These are phyloP conservation scores for Drosophila subsilvestris DNA, from an alignment of 2,888 invertebrate genomes.

Conservation along the genomic window DNA sequence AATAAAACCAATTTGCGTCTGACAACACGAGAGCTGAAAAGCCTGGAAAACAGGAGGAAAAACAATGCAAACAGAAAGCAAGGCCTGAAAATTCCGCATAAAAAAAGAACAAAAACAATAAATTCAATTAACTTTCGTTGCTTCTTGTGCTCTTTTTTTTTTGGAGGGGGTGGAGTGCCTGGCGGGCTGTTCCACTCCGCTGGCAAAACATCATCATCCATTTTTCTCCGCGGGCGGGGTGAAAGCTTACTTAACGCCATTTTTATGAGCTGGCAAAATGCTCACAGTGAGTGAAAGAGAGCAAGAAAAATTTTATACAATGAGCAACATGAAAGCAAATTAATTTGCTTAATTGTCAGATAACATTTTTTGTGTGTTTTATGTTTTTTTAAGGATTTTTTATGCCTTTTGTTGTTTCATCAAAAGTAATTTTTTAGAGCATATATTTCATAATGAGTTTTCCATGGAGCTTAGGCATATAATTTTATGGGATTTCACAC, in stretches of 20 bases:
- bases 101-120: constrained; percentile 60
- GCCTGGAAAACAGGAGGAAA: not conserved
- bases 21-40: constrained; percentile 4
- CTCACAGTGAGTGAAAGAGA: not conserved
- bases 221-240: constrained; percentile 17
- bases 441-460: not conserved
- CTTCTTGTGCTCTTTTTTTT: constrained; percentile 60
- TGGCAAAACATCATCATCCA: constrained; percentile 32
- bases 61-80: constrained; percentile 13
- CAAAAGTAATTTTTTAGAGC: not conserved
- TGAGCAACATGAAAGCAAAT: constrained; percentile 37
- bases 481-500: not conserved
- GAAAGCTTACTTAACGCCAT: constrained; percentile 43
- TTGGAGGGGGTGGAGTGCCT: constrained; percentile 5
- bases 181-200: constrained; percentile 7
- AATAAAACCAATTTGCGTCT: constrained; percentile 46
- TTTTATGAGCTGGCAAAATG: constrained; percentile 35
- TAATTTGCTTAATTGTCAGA: constrained; percentile 47
- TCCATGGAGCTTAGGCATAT: not conserved
- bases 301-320: constrained; percentile 9
- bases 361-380: constrained; percentile 10
- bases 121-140: constrained; percentile 71
- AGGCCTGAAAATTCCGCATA: constrained; percentile 23
- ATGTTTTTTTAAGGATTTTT: constrained; percentile 10
- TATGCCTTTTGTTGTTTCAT: constrained; percentile 14